A percentile compares a stretch with the other conserved stretches of the same genome.
phyloP scores from a whole-genome alignment of 2,113 vertebrate genomes.

The Chrysemys picta region DNA sequence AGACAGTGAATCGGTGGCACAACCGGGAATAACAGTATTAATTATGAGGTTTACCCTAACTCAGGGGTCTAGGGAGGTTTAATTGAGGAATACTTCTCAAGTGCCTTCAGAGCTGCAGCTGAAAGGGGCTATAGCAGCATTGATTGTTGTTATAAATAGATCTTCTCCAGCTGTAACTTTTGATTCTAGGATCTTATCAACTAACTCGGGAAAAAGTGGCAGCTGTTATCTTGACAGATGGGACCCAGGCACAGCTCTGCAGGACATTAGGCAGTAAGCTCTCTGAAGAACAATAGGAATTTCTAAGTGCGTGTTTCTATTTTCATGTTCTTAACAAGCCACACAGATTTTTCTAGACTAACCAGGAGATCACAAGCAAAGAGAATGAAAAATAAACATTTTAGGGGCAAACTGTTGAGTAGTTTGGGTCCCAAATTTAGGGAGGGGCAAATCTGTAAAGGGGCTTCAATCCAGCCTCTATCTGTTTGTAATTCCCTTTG shows the following conservation, averaged over 20 bases:
- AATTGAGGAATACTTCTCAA: not conserved
- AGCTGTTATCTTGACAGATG: slow-evolving; percentile 72
- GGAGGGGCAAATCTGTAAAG: not conserved
- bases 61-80: slow-evolving; percentile 30
- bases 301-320: slow-evolving; percentile 47
- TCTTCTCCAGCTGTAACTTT: slow-evolving; percentile 59
- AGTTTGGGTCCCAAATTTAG: not conserved
- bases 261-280: slow-evolving; percentile 32
- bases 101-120: slow-evolving; percentile 3
- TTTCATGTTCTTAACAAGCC: slow-evolving; percentile 37
- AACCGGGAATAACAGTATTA: slow-evolving; percentile 36
- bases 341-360: not conserved
- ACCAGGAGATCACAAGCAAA: slow-evolving; percentile 6
- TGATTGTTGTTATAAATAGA: slow-evolving; percentile 64
- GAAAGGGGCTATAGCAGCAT: slow-evolving; percentile 30
- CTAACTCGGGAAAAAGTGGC: slow-evolving; percentile 53
- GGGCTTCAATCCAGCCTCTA: not conserved
- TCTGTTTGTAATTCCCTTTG: not conserved
- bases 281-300: slow-evolving; percentile 64
- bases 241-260: slow-evolving; percentile 25
- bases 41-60: slow-evolving; percentile 11
- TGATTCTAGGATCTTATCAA: slow-evolving; percentile 55
- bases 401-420: not conserved
- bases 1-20: not conserved
- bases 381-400: not conserved